Evolutionary conservation across 2,113 vertebrate genomes (phyloP).

Genomic region (Gymnorhina tibicen): DNA sequence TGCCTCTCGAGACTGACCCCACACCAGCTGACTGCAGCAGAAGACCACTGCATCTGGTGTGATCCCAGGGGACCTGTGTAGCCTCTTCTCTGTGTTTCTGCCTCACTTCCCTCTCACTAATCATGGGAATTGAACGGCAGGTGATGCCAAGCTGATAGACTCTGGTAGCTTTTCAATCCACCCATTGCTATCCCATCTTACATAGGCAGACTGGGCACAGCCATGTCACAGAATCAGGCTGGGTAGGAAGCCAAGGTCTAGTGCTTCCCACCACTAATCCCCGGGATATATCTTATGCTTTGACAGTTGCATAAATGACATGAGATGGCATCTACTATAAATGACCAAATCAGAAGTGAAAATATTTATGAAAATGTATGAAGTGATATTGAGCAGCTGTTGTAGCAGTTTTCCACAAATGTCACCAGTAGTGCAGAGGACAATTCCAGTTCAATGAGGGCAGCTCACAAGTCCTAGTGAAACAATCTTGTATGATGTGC

Average conservation of each 20-base stretch:
- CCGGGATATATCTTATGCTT: background rate
- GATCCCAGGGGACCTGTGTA: background rate
- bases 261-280: background rate
- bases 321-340: background rate
- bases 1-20: background rate
- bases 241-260: background rate
- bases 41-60: background rate
- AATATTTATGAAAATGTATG: background rate
- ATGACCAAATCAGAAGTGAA: background rate
- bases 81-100: background rate
- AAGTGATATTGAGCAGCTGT: background rate
- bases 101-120: background rate
- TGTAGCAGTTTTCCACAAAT: background rate
- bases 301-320: background rate
- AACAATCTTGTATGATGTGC: background rate
- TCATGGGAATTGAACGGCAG: background rate
- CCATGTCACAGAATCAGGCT: background rate
- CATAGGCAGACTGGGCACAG: background rate
- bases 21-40: accelerated
- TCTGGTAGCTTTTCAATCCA: background rate
- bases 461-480: background rate
- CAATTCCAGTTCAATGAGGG: background rate
- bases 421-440: background rate
- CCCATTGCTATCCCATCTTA: background rate
- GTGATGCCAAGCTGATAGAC: background rate